Percentiles rank a stretch among this genome's conserved stretches.
phyloP scores from a whole-genome alignment of 2,888 invertebrate species.

The Oscheius sp. region DNA sequence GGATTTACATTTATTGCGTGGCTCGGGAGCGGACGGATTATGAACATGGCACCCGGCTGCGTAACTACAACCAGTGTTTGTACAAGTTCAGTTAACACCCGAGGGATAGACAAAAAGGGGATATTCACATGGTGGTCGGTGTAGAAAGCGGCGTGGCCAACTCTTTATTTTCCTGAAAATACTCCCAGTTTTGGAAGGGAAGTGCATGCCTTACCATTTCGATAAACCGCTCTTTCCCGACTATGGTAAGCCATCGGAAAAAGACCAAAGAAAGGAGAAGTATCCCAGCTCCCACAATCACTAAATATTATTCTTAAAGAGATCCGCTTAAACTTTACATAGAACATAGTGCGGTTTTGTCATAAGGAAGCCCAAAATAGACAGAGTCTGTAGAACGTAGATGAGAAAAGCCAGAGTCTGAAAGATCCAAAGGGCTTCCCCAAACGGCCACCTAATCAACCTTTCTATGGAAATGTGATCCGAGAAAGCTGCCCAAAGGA shows the following conservation, averaged over 20 bases:
- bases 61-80: slow-evolving; percentile 20
- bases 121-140: too few relatives aligned
- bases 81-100: not conserved
- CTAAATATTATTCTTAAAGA: not conserved
- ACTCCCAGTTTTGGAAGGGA: not conserved
- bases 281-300: slow-evolving; percentile 13
- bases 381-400: slow-evolving; percentile 15
- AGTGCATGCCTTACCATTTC: not conserved
- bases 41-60: slow-evolving; percentile 1
- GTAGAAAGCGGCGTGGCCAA: not conserved
- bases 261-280: slow-evolving; percentile 26
- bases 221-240: slow-evolving; percentile 16
- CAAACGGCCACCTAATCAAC: not conserved
- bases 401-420: slow-evolving; percentile 23
- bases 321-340: too few relatives aligned
- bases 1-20: slow-evolving; percentile 39
- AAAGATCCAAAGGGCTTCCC: not conserved
- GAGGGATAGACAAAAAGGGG: not conserved
- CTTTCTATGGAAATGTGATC: slow-evolving; percentile 32
- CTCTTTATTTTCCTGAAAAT: slow-evolving; percentile 22
- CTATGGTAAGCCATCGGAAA: slow-evolving; percentile 7
- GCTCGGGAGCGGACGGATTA: slow-evolving; percentile 32
- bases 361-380: slow-evolving; percentile 29
- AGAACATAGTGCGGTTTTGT: slow-evolving; percentile 8
- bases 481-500: slow-evolving; percentile 27